Conservation (phyloP, 2,888 invertebrate species). For the Rhodophaea formosa region DNA sequence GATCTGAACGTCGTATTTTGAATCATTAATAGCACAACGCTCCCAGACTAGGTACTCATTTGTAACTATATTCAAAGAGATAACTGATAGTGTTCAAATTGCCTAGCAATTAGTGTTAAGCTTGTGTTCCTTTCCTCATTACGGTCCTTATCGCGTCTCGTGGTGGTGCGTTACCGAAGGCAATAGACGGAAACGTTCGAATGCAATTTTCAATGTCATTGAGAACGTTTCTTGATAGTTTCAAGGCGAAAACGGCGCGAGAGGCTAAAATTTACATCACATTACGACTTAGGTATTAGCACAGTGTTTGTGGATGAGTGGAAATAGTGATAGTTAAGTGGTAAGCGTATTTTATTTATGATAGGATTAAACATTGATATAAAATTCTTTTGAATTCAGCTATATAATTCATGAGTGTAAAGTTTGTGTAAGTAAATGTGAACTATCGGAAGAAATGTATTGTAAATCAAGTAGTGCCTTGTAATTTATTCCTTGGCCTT, state of each 20-base stretch:
- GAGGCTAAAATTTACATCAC: slow-evolving; percentile 15
- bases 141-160: neutral
- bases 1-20: too few species aligned
- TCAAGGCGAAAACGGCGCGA: slow-evolving; percentile 12
- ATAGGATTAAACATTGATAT: neutral
- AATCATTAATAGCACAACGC: neutral
- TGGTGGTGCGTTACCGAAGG: neutral
- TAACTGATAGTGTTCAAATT: slow-evolving; percentile 8
- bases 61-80: neutral
- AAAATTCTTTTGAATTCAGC: too few species aligned
- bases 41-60: neutral
- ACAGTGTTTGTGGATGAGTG: slow-evolving; percentile 5
- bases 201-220: slow-evolving; percentile 14
- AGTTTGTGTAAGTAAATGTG: too few species aligned
- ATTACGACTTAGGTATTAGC: slow-evolving; percentile 5
- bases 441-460: too few species aligned
- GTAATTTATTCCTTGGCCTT: too few species aligned
- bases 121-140: slow-evolving; percentile 12
- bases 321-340: neutral
- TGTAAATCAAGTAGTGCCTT: too few species aligned
- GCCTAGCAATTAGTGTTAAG: neutral
- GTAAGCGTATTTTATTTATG: neutral
- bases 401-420: too few species aligned
- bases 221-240: slow-evolving; percentile 11
- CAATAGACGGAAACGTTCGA: slow-evolving; percentile 8